Conservation (phyloP, 2,797 vertebrate species). For the Rhynchotus rufescens region DNA sequence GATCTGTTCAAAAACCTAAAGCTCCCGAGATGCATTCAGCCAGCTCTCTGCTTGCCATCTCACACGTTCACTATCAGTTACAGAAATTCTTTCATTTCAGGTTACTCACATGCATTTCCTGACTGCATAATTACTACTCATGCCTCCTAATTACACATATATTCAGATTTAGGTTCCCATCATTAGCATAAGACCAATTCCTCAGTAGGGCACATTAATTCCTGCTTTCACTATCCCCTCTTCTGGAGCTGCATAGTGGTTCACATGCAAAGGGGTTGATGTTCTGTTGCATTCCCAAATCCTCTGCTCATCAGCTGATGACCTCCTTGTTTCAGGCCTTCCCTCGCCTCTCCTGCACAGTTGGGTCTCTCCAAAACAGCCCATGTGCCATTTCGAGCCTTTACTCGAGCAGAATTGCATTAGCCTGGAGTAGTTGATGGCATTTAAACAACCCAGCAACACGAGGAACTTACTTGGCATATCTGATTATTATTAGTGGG, state of each 20-base stretch:
- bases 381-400: neutral
- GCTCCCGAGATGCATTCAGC: neutral
- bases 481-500: neutral
- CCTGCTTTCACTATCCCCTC: neutral
- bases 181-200: rapidly evolving
- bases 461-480: neutral
- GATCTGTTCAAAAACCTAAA: neutral
- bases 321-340: neutral
- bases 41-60: neutral
- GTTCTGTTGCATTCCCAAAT: neutral
- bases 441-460: neutral
- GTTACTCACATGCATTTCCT: neutral
- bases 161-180: neutral
- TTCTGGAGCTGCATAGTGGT: neutral
- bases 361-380: neutral
- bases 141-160: neutral
- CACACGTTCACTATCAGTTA: neutral
- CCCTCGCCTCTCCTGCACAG: neutral
- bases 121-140: neutral
- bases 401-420: neutral
- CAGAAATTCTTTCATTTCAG: neutral
- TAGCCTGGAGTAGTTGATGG: neutral
- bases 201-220: rapidly evolving
- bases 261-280: neutral
- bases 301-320: no score